phyloP scores from a whole-genome alignment of 92 coral and sea anemone species.

The Zoanthus sociatus region DNA sequence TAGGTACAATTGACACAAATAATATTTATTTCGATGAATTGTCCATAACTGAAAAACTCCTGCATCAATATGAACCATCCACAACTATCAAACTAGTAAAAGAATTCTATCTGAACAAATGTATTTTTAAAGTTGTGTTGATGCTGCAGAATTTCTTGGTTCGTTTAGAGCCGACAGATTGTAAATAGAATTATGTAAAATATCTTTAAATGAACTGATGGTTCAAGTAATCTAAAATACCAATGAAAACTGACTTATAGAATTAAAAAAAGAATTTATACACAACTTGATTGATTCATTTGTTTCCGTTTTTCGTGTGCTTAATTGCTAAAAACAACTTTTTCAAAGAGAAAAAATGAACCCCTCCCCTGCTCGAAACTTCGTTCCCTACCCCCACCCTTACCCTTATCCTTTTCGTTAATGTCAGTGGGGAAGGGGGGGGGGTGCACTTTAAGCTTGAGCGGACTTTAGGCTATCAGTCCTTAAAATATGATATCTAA shows the following conservation, averaged over 20 bases:
- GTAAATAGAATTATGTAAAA: slow-evolving; percentile 31
- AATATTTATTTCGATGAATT: neutral
- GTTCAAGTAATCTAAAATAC: slow-evolving; percentile 20
- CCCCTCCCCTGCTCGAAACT: too few relatives aligned
- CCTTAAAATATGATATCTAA: too few relatives aligned
- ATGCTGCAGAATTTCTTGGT: neutral
- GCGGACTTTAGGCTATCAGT: too few relatives aligned
- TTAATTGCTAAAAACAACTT: neutral
- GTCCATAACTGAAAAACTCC: neutral
- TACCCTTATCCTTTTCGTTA: too few relatives aligned
- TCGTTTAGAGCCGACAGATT: slow-evolving; percentile 2
- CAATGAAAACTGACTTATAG: slow-evolving; percentile 9
- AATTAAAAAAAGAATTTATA: slow-evolving; percentile 30
- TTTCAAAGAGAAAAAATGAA: too few relatives aligned
- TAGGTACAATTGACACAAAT: neutral
- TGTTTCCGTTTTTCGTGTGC: neutral
- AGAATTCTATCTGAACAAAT: slow-evolving; percentile 23
- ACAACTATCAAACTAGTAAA: slow-evolving; percentile 8
- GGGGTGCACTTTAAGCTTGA: too few relatives aligned
- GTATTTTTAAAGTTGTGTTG: slow-evolving; percentile 17
- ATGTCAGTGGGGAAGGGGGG: too few relatives aligned
- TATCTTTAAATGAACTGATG: slow-evolving; percentile 26
- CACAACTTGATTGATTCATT: neutral
- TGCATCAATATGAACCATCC: slow-evolving; percentile 15
- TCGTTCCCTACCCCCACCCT: too few relatives aligned